Evolutionary conservation across 2,113 vertebrate species (phyloP), one percentile per base, ranked within the genome.

Genomic region (Myiozetetes cayanensis): DNA sequence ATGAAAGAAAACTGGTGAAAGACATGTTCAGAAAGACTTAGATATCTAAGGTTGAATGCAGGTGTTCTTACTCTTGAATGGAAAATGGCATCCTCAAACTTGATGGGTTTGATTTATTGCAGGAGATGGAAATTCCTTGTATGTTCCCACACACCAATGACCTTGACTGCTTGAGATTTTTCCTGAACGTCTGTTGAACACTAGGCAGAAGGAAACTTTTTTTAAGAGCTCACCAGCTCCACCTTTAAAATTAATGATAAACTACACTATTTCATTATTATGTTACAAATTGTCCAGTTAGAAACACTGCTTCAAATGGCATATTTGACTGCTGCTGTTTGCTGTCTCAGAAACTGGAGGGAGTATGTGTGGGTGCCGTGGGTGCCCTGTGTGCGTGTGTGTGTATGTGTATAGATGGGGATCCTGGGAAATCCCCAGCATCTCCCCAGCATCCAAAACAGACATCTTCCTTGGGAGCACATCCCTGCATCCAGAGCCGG

Each of bases 111-210:
- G 85, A 84, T 84, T 92, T 16, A 39, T n/a, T 52, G 83, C 68
- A 84, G 52, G 61, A 74, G 68, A 80, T 86, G 79, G 88, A 93
- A 93, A 92, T 93, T 86, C 74, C 58, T 70, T 47, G 24, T 85
- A 7, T 87, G 82, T 91, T 96, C 86, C 67, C 72, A 37, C 67
- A 96, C 53, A 77, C 2, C 3, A 77, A 18, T 70, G 83, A 88
- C 73, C 76, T 71, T 47, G 72, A 43, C 50, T 46, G 8, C 12
- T 78, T n/a, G 68, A 67, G 70, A 56, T 56, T 91, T 90, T 95
- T 85, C 84, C 68, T 68, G 44, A 89, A 94, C 59, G 93, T 88
- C 83, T 92, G 86, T 67, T 93, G 61, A 78, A 87, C 70, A 41
- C 70, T 71, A 76, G 44, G 73, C 53, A 1, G 91, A 87, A 75